phyloP scores from a whole-genome alignment of 2,797 vertebrate species.

The Neosalanx taihuensis region DNA sequence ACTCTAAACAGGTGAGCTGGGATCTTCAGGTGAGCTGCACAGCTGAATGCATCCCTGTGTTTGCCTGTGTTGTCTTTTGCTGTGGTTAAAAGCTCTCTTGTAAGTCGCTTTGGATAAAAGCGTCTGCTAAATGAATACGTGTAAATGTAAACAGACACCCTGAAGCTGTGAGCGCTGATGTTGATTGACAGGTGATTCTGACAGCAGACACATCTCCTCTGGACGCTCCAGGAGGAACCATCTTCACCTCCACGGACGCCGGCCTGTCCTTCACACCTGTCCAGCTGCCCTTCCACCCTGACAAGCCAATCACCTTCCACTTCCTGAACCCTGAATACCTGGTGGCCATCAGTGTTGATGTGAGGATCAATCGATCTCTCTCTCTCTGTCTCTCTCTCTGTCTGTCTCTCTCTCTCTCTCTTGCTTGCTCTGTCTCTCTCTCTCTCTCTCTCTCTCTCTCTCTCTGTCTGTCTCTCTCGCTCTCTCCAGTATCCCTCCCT shows the following conservation, averaged over 20 bases:
- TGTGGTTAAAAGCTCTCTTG: no score
- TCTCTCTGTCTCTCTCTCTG: background rate
- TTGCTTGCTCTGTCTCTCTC: background rate
- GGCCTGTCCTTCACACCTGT: constrained; percentile 71
- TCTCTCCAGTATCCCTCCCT: background rate
- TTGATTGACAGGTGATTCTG: constrained; percentile 70
- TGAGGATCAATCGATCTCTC: constrained; percentile 46
- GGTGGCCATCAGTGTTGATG: constrained; percentile 73
- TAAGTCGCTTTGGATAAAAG: no score
- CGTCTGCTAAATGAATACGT: background rate
- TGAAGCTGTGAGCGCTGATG: background rate
- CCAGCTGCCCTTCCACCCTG: constrained; percentile 76
- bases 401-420: background rate
- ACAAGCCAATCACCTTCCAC: constrained; percentile 73
- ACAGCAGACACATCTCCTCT: constrained; percentile 67
- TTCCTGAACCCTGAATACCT: constrained; percentile 72
- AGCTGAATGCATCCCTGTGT: no score
- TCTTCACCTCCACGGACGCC: constrained; percentile 76
- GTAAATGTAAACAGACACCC: background rate
- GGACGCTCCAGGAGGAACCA: constrained; percentile 64
- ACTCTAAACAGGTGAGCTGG: constrained; percentile 64
- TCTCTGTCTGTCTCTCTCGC: background rate
- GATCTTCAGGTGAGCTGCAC: no score
- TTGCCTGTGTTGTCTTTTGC: no score
- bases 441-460: background rate